Evolutionary conservation across 1,140 invertebrate species (phyloP).

Genomic region (Holcopasites calliopsidis): DNA sequence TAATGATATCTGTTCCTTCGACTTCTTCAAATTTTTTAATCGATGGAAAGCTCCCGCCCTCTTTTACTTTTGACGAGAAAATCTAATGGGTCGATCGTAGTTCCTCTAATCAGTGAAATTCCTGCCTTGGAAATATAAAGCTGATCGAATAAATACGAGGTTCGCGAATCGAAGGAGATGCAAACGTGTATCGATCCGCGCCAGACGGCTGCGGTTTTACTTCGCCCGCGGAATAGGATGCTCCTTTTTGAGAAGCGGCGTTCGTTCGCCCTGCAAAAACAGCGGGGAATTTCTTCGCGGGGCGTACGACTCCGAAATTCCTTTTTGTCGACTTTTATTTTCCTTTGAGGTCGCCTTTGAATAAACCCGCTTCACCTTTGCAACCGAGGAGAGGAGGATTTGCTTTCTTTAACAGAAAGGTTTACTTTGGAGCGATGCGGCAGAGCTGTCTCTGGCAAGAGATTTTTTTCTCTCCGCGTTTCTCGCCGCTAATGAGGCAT

Average conservation of each 20-base stretch:
- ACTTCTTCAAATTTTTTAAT: too few species aligned
- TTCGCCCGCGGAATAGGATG: background rate
- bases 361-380: slow-evolving; percentile 31
- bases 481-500: background rate
- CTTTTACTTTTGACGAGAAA: too few species aligned
- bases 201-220: background rate
- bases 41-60: too few species aligned
- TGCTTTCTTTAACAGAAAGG: background rate
- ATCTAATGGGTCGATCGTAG: too few species aligned
- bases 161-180: slow-evolving; percentile 11
- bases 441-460: background rate
- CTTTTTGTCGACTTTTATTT: slow-evolving; percentile 35
- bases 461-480: background rate
- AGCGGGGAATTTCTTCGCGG: slow-evolving; percentile 16
- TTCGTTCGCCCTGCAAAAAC: slow-evolving; percentile 1
- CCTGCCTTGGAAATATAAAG: too few species aligned
- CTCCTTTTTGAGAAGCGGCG: slow-evolving; percentile 2
- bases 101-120: too few species aligned
- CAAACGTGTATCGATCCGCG: slow-evolving; percentile 40
- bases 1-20: too few species aligned
- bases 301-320: slow-evolving; percentile 23
- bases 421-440: background rate
- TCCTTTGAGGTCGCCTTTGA: background rate
- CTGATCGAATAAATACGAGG: background rate
- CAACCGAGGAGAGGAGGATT: background rate